Evolutionary conservation across 1,140 invertebrate genomes (phyloP).

Genomic region (Drosophila lacertosa): DNA sequence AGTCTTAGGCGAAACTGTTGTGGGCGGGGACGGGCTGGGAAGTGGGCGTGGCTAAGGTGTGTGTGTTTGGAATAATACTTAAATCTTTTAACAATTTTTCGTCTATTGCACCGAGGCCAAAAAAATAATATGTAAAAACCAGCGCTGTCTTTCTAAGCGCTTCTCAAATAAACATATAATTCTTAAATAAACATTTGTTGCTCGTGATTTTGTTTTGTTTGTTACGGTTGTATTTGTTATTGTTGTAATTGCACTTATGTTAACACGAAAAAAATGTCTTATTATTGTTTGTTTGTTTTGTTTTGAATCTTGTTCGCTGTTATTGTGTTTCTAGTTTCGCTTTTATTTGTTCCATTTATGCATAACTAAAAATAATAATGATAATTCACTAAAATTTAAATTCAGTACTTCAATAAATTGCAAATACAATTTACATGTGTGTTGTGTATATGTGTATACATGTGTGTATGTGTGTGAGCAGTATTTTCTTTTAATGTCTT

Average conservation of each 20-base stretch:
- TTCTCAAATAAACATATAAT: constrained; percentile 7
- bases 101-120: constrained; percentile 40
- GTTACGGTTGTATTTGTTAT: constrained; percentile 6
- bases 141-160: constrained; percentile 11
- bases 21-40: neutral
- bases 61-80: constrained; percentile 3
- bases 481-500: constrained; percentile 13
- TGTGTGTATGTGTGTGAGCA: constrained; percentile 11
- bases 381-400: constrained; percentile 62
- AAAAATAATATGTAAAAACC: neutral
- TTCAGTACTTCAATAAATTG: constrained; percentile 67
- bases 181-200: constrained; percentile 14
- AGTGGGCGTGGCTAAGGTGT: no score
- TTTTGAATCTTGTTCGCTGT: constrained; percentile 5
- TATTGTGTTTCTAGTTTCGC: constrained; percentile 34
- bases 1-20: constrained; percentile 23
- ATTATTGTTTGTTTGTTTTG: constrained; percentile 30
- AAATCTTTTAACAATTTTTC: constrained; percentile 31
- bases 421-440: constrained; percentile 36
- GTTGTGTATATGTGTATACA: constrained; percentile 14
- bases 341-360: constrained; percentile 40
- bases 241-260: constrained; percentile 73
- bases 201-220: constrained; percentile 8
- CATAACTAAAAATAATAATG: constrained; percentile 28
- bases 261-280: constrained; percentile 22